Base-by-base conservation (phyloP, 2,113 vertebrate genomes). In the Recurvirostra avosetta region DNA sequence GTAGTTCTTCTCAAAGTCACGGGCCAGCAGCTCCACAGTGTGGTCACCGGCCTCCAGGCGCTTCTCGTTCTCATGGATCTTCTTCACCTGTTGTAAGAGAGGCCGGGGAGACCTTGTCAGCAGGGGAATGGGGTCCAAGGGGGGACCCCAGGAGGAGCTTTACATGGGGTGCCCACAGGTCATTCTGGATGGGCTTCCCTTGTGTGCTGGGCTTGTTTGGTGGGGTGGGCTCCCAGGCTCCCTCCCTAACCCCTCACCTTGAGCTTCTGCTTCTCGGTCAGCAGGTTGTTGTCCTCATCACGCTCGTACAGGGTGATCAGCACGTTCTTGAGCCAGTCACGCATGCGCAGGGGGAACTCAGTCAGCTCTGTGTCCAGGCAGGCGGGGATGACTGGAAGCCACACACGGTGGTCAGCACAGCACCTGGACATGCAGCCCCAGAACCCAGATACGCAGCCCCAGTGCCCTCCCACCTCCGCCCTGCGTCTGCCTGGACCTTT, bases 301-400 rank as follows among this genome's bases (percentile, higher is more conserved):
- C 99, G 98, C 96, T 99, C 99, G 0, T 98, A 99, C 96, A 99
- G 98, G 59, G 99, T 99, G 97, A 99, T 99, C 98, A 99, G 98
- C 14, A 99, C 99, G 4, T 99, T 99, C 98, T 99, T 99, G 94
- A 99, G 99, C 99, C 99, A 99, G 98, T 99, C 99, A 85, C 99
- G 98, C 99, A 99, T 99, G 62, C 99, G 99, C 98, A 99, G 98
- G 58, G 99, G 99, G 97, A 99, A 99, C 98, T 99, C 99, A 0
- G 70, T 98, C 97, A 99, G 98, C 98, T 99, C 99, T 1, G 86
- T 97, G 96, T 99, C 99, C 98, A 99, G 38, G 97, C 99, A 99
- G 90, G 98, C 90, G 11, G 99, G 98, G 53, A 99, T 99, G 96
- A 97, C 99, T 99, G 93, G 83, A 96, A 53, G 47, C 17, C 86